phyloP scores from a whole-genome alignment of 2,888 invertebrate species.

The Sylvicola fuscatus region DNA sequence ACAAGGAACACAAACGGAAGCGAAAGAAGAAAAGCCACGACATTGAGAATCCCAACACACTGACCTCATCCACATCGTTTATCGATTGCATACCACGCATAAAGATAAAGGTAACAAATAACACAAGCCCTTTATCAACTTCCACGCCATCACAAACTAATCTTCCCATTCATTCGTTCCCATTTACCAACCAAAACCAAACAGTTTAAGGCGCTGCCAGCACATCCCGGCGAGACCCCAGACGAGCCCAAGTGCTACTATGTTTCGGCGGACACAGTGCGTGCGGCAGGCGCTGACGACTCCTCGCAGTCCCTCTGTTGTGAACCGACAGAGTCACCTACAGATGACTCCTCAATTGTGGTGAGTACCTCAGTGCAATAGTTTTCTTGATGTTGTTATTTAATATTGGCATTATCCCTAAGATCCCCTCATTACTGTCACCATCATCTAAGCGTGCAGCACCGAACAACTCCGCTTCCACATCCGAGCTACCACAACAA shows the following conservation, averaged over 20 bases:
- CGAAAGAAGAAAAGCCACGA: conserved; percentile 61
- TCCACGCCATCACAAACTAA: not conserved
- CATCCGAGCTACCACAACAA: too few species aligned
- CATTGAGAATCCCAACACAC: conserved; percentile 28
- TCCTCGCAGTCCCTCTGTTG: too few species aligned
- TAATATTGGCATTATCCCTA: too few species aligned
- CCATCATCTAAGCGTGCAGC: too few species aligned
- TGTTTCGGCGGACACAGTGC: conserved; percentile 34
- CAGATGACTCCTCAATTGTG: too few species aligned
- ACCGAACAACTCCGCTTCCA: too few species aligned
- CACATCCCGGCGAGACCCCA: conserved; percentile 36
- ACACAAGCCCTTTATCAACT: not conserved
- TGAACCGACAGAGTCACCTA: too few species aligned
- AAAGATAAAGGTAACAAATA: conserved; percentile 45
- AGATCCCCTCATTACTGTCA: too few species aligned
- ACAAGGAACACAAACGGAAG: conserved; percentile 47
- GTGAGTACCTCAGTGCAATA: too few species aligned
- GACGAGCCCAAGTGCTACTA: conserved; percentile 66
- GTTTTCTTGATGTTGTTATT: too few species aligned
- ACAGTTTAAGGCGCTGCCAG: conserved; percentile 21
- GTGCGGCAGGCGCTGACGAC: not conserved
- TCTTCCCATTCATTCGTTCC: too few species aligned
- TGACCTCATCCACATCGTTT: conserved; percentile 23
- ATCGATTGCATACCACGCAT: conserved; percentile 47
- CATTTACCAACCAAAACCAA: too few species aligned